phyloP scores from a whole-genome alignment of 2,797 vertebrate genomes.

The Pampus argenteus region DNA sequence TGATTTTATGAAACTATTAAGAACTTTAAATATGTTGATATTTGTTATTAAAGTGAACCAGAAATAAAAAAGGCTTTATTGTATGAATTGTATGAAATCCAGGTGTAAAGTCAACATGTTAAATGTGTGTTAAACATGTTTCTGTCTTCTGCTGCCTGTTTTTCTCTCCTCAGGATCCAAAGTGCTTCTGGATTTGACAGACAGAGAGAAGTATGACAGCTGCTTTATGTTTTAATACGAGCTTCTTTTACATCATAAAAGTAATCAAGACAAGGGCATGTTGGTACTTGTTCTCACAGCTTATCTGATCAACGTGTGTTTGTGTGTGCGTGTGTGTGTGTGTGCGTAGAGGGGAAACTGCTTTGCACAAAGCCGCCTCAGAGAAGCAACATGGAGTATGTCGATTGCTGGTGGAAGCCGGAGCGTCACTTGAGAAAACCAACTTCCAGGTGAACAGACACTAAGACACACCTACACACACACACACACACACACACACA shows the following conservation, averaged over 20 bases:
- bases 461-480: too few relatives aligned
- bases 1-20: too few relatives aligned
- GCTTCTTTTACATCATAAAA: neutral
- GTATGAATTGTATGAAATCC: too few relatives aligned
- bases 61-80: neutral
- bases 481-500: neutral
- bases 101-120: too few relatives aligned
- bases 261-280: neutral
- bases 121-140: too few relatives aligned
- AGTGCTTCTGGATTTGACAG: constrained; percentile 93
- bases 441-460: constrained; percentile 93
- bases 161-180: constrained; percentile 86
- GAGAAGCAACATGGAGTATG: constrained; percentile 90
- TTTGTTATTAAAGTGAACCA: neutral
- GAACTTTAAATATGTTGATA: too few relatives aligned
- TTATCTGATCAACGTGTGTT: constrained; percentile 17
- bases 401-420: constrained; percentile 91
- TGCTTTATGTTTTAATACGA: neutral
- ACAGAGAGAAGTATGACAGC: constrained; percentile 91
- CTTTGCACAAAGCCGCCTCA: constrained; percentile 94
- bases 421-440: constrained; percentile 91
- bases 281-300: neutral
- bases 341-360: constrained; percentile 90
- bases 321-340: constrained; percentile 36
- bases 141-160: neutral